These are phyloP conservation scores for Troides oblongomaculatus DNA, from an alignment of 2,888 invertebrate genomes.

Conservation along the genomic window DNA sequence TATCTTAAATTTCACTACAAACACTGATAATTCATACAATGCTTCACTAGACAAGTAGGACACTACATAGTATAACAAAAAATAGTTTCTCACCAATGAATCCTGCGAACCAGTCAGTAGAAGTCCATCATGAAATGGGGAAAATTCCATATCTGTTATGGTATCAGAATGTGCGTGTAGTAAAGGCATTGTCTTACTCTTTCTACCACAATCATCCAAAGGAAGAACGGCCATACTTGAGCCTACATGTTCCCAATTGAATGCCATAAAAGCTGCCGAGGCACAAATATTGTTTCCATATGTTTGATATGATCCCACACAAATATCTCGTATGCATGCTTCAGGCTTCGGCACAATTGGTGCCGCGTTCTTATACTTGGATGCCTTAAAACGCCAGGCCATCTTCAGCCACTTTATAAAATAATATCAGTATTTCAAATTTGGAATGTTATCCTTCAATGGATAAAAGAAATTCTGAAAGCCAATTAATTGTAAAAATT, in stretches of 20 bases:
- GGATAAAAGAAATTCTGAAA: conserved; percentile 48
- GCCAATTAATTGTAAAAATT: conserved; percentile 1
- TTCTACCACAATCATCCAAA: conserved; percentile 92
- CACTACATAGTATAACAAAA: conserved; percentile 32
- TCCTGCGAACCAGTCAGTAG: conserved; percentile 94
- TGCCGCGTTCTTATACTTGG: conserved; percentile 98
- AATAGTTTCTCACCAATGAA: conserved; percentile 81
- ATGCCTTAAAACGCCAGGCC: conserved; percentile 98
- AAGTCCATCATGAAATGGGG: conserved; percentile 96
- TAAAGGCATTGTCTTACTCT: conserved; percentile 92
- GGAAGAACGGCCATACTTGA: conserved; percentile 94
- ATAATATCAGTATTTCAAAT: conserved; percentile 68
- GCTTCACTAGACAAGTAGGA: conserved; percentile 41
- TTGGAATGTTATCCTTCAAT: conserved; percentile 64
- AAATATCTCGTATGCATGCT: conserved; percentile 92
- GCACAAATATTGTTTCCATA: conserved; percentile 97
- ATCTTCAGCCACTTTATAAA: conserved; percentile 76
- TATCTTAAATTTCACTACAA: conserved; percentile 40
- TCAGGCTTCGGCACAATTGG: conserved; percentile 97
- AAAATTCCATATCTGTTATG: conserved; percentile 96
- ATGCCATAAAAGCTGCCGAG: conserved; percentile 95
- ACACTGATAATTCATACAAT: conserved; percentile 37
- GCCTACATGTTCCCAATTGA: conserved; percentile 95
- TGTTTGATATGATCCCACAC: conserved; percentile 95
- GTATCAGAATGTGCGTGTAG: conserved; percentile 93